phyloP scores from a whole-genome alignment of 2,113 vertebrate genomes.

The Neogobius melanostomus region DNA sequence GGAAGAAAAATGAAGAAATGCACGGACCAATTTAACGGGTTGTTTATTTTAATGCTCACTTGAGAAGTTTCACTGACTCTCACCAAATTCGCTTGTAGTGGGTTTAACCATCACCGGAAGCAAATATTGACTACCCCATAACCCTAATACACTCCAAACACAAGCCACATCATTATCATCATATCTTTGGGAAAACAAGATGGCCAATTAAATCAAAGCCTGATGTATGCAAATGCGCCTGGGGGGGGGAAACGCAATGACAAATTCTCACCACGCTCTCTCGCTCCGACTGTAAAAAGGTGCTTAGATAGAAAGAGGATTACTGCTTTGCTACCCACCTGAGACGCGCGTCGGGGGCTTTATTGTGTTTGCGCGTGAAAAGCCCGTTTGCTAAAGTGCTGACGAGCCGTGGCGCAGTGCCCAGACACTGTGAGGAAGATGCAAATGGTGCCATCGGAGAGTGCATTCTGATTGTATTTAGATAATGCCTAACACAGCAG shows the following conservation, averaged over 20 bases:
- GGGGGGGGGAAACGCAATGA: slow-evolving; percentile 43
- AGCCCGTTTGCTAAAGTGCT: slow-evolving; percentile 72
- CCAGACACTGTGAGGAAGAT: slow-evolving; percentile 61
- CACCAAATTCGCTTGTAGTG: neutral
- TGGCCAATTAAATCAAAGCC: slow-evolving; percentile 61
- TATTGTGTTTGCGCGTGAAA: slow-evolving; percentile 72
- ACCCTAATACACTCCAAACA: slow-evolving; percentile 12
- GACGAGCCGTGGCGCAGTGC: slow-evolving; percentile 64
- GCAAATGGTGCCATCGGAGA: slow-evolving; percentile 61
- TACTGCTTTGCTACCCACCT: slow-evolving; percentile 70
- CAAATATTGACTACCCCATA: slow-evolving; percentile 25
- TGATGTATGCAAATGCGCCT: slow-evolving; percentile 55
- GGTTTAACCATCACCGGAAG: slow-evolving; percentile 30
- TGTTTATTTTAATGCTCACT: neutral
- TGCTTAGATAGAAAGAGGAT: slow-evolving; percentile 73
- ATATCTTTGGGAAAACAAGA: slow-evolving; percentile 44
- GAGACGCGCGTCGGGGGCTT: slow-evolving; percentile 69
- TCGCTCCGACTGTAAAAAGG: slow-evolving; percentile 54
- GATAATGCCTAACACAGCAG: slow-evolving; percentile 64
- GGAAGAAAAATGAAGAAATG: too few species aligned
- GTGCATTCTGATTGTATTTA: slow-evolving; percentile 67
- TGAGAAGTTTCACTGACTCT: neutral
- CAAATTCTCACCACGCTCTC: slow-evolving; percentile 40
- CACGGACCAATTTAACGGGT: too few species aligned
- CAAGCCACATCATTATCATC: slow-evolving; percentile 4